Conservation (phyloP, 2,797 vertebrate species). For the Rhinella marina region DNA sequence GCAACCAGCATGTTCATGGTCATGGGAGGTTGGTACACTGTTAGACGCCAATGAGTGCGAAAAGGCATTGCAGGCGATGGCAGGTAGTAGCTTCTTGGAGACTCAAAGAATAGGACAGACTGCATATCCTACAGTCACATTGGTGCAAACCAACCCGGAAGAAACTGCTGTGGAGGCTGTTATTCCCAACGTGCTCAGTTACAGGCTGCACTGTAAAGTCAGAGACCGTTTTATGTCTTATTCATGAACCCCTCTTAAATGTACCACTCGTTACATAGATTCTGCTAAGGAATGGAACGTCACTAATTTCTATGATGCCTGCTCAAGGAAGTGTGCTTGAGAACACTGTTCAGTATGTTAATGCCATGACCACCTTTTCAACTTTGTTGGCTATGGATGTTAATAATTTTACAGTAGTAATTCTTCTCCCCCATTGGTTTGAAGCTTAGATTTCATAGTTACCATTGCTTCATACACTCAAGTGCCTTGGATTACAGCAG, state of each 20-base stretch:
- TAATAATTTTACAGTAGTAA: neutral
- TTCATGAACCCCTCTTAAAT: too few species aligned
- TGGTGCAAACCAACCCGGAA: too few species aligned
- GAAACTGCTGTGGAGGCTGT: too few species aligned
- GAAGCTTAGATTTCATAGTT: neutral
- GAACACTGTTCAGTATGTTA: neutral
- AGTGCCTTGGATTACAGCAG: neutral
- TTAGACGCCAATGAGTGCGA: too few species aligned
- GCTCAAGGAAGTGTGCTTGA: neutral
- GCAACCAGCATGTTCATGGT: too few species aligned
- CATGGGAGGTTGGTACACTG: too few species aligned
- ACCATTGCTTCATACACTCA: neutral
- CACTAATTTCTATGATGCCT: neutral
- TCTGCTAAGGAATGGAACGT: neutral
- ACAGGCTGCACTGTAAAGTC: too few species aligned
- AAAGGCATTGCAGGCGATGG: too few species aligned
- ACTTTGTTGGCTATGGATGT: neutral
- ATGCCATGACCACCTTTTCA: neutral
- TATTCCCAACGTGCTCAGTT: neutral
- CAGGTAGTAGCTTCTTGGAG: too few species aligned
- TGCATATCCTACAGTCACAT: too few species aligned
- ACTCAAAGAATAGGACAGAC: too few species aligned
- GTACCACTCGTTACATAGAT: neutral
- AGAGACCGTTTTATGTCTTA: too few species aligned
- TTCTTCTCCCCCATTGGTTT: neutral